Evolutionary conservation across 2,888 invertebrate species (phyloP).

Genomic region (Rhamphomyia laevipes): DNA sequence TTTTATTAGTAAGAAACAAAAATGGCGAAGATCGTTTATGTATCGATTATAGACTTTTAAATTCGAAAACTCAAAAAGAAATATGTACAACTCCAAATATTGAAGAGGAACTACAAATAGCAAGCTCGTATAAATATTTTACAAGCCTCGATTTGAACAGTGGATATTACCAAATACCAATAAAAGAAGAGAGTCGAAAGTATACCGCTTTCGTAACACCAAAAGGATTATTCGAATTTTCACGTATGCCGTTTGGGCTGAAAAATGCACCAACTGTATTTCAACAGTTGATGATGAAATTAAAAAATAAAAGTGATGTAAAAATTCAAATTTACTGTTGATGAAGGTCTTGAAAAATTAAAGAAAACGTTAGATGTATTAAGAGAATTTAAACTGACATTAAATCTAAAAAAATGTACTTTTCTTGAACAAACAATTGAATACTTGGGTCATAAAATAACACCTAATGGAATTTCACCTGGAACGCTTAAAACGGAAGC

Average conservation of each 20-base stretch:
- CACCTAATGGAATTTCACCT: not conserved
- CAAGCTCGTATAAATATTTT: not conserved
- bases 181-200: not conserved
- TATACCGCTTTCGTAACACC: not conserved
- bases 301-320: not conserved
- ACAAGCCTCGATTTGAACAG: no score
- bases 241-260: not conserved
- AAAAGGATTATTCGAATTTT: not conserved
- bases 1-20: not conserved
- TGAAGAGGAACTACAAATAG: not conserved
- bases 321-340: not conserved
- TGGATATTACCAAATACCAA: no score
- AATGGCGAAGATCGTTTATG: not conserved
- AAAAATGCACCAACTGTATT: no score
- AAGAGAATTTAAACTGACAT: not conserved
- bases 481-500: not conserved
- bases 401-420: constrained; percentile 1
- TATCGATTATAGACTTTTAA: not conserved
- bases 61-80: not conserved
- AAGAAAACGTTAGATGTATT: not conserved
- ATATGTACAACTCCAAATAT: not conserved
- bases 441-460: not conserved
- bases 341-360: not conserved
- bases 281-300: no score
- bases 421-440: not conserved